These are phyloP conservation scores for Polydrusus pterygomalis DNA, from an alignment of 2,888 invertebrate species.

Conservation along the genomic window DNA sequence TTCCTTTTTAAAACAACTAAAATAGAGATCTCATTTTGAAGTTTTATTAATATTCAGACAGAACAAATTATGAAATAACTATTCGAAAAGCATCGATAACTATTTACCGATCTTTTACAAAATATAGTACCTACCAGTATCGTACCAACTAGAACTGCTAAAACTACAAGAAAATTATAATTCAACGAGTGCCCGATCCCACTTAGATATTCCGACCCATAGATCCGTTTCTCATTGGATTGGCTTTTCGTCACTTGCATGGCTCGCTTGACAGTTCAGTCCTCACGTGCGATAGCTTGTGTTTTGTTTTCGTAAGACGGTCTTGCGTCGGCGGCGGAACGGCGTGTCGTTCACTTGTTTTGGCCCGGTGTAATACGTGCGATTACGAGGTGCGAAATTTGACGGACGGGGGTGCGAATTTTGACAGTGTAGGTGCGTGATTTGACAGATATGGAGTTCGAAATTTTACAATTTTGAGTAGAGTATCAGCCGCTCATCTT, in stretches of 20 bases:
- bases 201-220: slow-evolving; percentile 46
- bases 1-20: no score
- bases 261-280: slow-evolving; percentile 37
- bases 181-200: slow-evolving; percentile 43
- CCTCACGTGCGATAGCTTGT: slow-evolving; percentile 41
- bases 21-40: no score
- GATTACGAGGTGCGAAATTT: slow-evolving; percentile 2
- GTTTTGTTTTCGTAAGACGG: slow-evolving; percentile 9
- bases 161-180: slow-evolving; percentile 44
- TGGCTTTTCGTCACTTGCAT: slow-evolving; percentile 46
- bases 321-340: not conserved
- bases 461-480: not conserved
- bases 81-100: no score
- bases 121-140: not conserved
- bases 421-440: not conserved
- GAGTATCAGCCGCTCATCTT: not conserved
- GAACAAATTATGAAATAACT: no score
- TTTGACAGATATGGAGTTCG: not conserved
- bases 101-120: no score
- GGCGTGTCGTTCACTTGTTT: not conserved
- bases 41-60: no score
- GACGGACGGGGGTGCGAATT: not conserved
- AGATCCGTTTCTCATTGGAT: slow-evolving; percentile 42
- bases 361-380: slow-evolving; percentile 4
- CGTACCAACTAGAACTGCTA: slow-evolving; percentile 15